phyloP scores from a whole-genome alignment of 2,888 invertebrate species.

The Drosophila recens region DNA sequence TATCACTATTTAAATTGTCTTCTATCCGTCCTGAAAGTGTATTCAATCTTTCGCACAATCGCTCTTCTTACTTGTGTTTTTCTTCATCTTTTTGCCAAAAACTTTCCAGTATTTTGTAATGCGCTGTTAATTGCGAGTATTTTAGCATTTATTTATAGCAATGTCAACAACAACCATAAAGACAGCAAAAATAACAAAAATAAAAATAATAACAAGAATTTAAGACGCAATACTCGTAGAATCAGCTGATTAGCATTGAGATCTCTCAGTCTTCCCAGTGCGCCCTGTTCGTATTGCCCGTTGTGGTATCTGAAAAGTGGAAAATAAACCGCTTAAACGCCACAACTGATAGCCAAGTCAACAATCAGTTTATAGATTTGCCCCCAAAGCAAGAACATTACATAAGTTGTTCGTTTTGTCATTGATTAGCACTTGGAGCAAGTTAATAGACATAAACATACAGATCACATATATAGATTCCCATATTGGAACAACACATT shows the following conservation, averaged over 20 bases:
- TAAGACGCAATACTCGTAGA: constrained; percentile 65
- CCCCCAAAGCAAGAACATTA: constrained; percentile 25
- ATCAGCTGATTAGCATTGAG: constrained; percentile 64
- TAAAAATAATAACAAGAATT: constrained; percentile 29
- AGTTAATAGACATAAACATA: neutral
- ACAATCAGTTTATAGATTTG: constrained; percentile 36
- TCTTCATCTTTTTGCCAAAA: constrained; percentile 11
- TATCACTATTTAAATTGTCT: too few species aligned
- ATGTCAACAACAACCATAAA: constrained; percentile 35
- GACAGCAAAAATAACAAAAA: constrained; percentile 3
- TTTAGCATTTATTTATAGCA: constrained; percentile 40
- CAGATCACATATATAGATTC: constrained; percentile 3
- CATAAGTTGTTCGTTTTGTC: constrained; percentile 61
- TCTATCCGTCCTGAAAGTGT: neutral
- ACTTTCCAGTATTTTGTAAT: constrained; percentile 41
- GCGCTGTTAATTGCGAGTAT: constrained; percentile 2
- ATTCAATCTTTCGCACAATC: neutral
- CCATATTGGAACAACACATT: neutral
- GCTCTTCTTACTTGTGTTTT: neutral
- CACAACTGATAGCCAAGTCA: constrained; percentile 54
- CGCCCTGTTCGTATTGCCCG: constrained; percentile 26
- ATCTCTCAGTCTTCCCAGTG: constrained; percentile 45
- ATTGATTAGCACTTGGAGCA: constrained; percentile 69
- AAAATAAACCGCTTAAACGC: constrained; percentile 38
- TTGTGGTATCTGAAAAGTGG: constrained; percentile 29